Evolutionary conservation across 30 jellyfish, hydroid and myxozoan genomes (phyloP), one percentile per base, ranked within the genome.

Genomic region (Nemopilema nomurai): DNA sequence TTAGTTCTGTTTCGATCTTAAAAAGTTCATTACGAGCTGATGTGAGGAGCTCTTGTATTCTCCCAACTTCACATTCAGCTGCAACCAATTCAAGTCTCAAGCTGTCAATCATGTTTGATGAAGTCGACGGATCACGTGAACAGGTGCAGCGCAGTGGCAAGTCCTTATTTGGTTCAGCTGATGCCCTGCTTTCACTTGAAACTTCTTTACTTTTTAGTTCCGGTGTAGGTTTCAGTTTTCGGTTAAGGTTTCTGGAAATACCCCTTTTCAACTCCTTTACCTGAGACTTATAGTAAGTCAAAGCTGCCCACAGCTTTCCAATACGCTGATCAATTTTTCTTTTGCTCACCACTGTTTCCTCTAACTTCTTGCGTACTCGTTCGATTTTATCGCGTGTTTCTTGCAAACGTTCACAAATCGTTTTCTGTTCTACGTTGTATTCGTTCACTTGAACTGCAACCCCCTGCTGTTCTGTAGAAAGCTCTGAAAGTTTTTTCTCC

Each of bases 401-500:
- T n/a, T 28, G 63, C 41, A 71, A 28, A 26, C 86, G 70, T n/a
- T 51, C 86, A 0, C 4, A 6, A n/a, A 83, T 66, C 7, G 49
- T 57, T 28, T 49, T 74, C 78, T 31, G 76, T 25, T 67, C 69
- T 21, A 32, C 19, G 19, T 33, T 24, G 27, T 69, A 49, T 6
- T 71, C 62, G 16, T n/a, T 31, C 30, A 72, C 70, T 0, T 72
- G 74, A 16, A 7, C 63, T 8, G 26, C 80, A 18, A 71, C 80
- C 3, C 1, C 69, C 18, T 72, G 27, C 72, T 83, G 70, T 69
- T 83, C 91, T 4, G 71, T 26, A 1, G 84, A 23, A 8, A 83
- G 71, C 73, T 83, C 91, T 16, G 72, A 28, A 49, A 83, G 86
- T 32, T 83, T 83, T 52, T 73, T 53, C 72, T 83, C 91, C 91